These are phyloP conservation scores for Pomacea maculata DNA, from an alignment of 1,140 invertebrate genomes.

Conservation along the genomic window DNA sequence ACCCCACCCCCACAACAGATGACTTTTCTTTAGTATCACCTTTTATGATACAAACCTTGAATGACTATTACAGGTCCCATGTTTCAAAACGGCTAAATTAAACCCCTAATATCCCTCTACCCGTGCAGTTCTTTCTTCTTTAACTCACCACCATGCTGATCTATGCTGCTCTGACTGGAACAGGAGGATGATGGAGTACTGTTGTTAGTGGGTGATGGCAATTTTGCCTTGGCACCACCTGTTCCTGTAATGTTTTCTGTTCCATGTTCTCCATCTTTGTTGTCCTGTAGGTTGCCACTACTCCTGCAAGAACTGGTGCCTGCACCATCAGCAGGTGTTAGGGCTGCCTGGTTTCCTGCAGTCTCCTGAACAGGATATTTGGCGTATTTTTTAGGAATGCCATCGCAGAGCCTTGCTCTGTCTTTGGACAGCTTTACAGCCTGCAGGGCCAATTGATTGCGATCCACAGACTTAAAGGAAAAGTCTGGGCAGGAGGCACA, in stretches of 20 bases:
- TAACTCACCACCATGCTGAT: not conserved
- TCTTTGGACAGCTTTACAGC: conserved; percentile 86
- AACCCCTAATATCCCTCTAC: not conserved
- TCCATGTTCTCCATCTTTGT: not conserved
- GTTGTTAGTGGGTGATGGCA: not conserved
- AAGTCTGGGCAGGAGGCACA: conserved; percentile 81
- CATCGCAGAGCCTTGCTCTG: conserved; percentile 71
- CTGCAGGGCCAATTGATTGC: conserved; percentile 87
- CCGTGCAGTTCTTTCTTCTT: not conserved
- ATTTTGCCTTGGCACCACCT: conserved; percentile 15
- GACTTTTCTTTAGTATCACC: no score
- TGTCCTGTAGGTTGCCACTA: not conserved
- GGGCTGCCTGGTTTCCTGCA: not conserved
- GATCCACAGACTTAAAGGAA: conserved; percentile 38
- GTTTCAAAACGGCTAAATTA: no score
- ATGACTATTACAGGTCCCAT: no score
- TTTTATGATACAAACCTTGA: no score
- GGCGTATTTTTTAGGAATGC: conserved; percentile 44
- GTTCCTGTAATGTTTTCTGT: not conserved
- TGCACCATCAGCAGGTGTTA: not conserved
- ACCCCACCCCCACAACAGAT: no score
- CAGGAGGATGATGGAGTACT: conserved; percentile 2
- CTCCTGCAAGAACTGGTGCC: not conserved
- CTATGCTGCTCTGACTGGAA: conserved; percentile 6
- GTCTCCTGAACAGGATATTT: conserved; percentile 33